A percentile compares a stretch with the other conserved stretches of the same genome.
These are phyloP conservation scores for Gasteruption jaculator DNA, from an alignment of 2,888 invertebrate species.

Conservation along the genomic window DNA sequence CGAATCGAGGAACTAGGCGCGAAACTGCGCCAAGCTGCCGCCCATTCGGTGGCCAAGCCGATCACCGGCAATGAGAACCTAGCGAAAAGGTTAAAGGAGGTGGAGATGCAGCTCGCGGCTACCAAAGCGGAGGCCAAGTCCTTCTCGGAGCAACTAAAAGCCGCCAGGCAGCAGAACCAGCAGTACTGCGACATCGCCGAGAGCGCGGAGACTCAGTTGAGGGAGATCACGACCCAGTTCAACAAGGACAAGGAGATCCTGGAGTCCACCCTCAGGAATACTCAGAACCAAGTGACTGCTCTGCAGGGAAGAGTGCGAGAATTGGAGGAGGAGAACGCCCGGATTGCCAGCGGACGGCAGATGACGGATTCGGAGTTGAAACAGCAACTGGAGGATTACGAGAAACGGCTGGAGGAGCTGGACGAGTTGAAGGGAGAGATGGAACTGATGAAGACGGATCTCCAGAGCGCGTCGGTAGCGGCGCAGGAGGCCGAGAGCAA, in stretches of 20 bases:
- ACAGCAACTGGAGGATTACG: constrained; percentile 54
- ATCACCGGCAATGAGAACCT: constrained; percentile 56
- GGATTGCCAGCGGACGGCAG: constrained; percentile 64
- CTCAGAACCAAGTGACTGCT: constrained; percentile 49
- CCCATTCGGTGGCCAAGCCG: constrained; percentile 38
- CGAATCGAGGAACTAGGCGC: constrained; percentile 67
- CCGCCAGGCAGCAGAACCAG: constrained; percentile 71
- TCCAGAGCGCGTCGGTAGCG: constrained; percentile 60
- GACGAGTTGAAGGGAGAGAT: constrained; percentile 61
- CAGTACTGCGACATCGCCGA: constrained; percentile 84
- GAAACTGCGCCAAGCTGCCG: constrained; percentile 59
- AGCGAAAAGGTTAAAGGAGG: constrained; percentile 62
- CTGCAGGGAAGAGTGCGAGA: constrained; percentile 64
- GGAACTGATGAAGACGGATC: constrained; percentile 60
- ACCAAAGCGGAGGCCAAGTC: constrained; percentile 64
- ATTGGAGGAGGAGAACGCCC: constrained; percentile 67
- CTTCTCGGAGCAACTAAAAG: constrained; percentile 67
- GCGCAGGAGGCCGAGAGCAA: constrained; percentile 71
- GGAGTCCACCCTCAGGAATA: constrained; percentile 57
- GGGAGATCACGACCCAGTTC: constrained; percentile 60
- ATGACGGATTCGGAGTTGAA: constrained; percentile 57
- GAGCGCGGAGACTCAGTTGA: constrained; percentile 74
- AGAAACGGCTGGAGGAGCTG: constrained; percentile 63
- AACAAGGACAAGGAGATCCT: constrained; percentile 58
- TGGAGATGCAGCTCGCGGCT: constrained; percentile 64